phyloP scores from a whole-genome alignment of 2,888 invertebrate species.

The Crematogaster levior region DNA sequence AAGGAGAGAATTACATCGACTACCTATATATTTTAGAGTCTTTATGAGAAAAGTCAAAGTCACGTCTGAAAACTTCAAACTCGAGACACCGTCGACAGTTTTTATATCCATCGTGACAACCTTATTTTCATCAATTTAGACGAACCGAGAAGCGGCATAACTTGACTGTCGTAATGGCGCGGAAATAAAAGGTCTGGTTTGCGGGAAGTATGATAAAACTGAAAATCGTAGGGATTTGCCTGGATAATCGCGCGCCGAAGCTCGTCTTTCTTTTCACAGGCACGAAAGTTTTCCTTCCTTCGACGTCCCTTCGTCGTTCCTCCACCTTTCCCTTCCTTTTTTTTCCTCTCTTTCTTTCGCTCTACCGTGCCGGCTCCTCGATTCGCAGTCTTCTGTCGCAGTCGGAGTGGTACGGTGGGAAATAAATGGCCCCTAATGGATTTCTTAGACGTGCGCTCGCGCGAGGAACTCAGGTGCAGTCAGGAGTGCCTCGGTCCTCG shows the following conservation, averaged over 20 bases:
- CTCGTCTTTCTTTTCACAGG: constrained; percentile 26
- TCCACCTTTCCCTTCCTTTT: background rate
- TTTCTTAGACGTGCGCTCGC: constrained; percentile 50
- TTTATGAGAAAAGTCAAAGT: background rate
- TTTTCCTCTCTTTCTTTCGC: background rate
- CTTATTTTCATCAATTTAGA: constrained; percentile 37
- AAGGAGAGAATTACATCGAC: constrained; percentile 3
- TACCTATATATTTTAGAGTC: constrained; percentile 15
- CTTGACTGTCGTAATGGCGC: constrained; percentile 38
- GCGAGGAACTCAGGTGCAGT: constrained; percentile 53
- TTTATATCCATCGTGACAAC: constrained; percentile 5
- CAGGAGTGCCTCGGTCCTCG: constrained; percentile 36
- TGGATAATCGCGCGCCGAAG: constrained; percentile 37
- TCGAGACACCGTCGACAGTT: background rate
- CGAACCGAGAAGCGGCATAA: constrained; percentile 32
- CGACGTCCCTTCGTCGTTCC: constrained; percentile 23
- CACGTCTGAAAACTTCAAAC: background rate
- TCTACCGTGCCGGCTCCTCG: constrained; percentile 22
- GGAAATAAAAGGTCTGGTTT: constrained; percentile 37
- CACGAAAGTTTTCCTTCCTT: constrained; percentile 37
- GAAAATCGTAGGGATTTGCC: constrained; percentile 33
- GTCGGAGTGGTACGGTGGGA: constrained; percentile 43
- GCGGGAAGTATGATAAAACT: constrained; percentile 25
- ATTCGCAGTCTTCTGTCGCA: constrained; percentile 54
- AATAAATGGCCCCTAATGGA: constrained; percentile 54